Percentiles rank a stretch among this genome's conserved stretches.
phyloP scores from a whole-genome alignment of 2,113 vertebrate species.

The Malurus cyaneus region DNA sequence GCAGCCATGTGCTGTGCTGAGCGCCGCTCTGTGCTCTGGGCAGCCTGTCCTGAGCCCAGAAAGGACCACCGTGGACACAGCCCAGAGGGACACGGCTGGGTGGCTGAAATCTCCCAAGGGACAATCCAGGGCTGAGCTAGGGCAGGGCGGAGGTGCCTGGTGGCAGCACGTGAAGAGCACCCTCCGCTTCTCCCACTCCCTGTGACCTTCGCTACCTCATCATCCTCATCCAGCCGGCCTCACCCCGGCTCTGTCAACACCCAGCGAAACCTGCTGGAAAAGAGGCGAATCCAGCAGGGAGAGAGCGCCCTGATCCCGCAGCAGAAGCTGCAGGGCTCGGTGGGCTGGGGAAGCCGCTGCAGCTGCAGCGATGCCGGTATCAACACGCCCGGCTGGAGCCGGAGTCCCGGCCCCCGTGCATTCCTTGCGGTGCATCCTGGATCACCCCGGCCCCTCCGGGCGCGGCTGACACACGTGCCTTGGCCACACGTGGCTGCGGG shows the following conservation, averaged over 20 bases:
- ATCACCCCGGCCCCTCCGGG: not conserved
- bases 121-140: no score
- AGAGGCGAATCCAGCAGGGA: not conserved
- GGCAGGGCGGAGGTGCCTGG: not conserved
- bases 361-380: not conserved
- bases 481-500: not conserved
- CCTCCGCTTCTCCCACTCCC: not conserved
- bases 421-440: not conserved
- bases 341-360: not conserved
- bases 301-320: not conserved
- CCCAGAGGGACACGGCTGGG: rapidly evolving
- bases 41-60: not conserved
- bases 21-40: not conserved
- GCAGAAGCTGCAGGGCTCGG: not conserved
- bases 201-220: not conserved
- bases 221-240: not conserved
- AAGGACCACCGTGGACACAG: not conserved
- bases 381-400: not conserved
- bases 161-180: rapidly evolving
- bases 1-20: not conserved
- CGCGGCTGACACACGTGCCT: not conserved
- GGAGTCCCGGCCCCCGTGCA: not conserved
- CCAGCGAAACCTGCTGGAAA: rapidly evolving
- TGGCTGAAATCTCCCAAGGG: not conserved
- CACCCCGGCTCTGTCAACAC: not conserved